These are phyloP conservation scores for Himalopsyche kuldschensis DNA, from an alignment of 2,888 invertebrate genomes.

Conservation along the genomic window DNA sequence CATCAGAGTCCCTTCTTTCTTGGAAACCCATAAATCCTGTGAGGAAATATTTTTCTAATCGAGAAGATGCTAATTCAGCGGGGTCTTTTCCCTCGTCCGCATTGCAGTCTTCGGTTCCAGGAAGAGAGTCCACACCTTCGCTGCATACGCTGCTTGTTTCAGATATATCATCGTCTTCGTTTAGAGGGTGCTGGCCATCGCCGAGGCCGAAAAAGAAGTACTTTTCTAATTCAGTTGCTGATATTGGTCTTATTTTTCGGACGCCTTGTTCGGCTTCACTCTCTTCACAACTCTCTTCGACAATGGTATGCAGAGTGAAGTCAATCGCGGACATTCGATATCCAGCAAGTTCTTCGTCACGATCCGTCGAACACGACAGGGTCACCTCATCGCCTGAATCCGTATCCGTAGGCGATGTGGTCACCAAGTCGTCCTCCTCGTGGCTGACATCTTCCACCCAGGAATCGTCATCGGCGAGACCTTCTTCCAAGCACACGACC, in stretches of 20 bases:
- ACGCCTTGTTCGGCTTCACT: conserved; percentile 76
- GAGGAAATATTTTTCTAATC: conserved; percentile 87
- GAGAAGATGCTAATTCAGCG: conserved; percentile 78
- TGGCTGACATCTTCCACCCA: conserved; percentile 89
- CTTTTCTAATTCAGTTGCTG: conserved; percentile 84
- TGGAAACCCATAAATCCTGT: conserved; percentile 83
- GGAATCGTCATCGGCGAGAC: conserved; percentile 86
- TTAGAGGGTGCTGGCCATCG: conserved; percentile 64
- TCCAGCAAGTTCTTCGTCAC: conserved; percentile 80
- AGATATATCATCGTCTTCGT: conserved; percentile 67
- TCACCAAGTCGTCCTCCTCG: conserved; percentile 68
- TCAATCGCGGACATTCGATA: conserved; percentile 81
- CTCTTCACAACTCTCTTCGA: conserved; percentile 93
- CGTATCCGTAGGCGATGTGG: conserved; percentile 64
- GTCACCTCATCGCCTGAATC: conserved; percentile 71
- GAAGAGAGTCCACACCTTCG: conserved; percentile 76
- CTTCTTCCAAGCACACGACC: conserved; percentile 78
- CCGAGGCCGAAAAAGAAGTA: conserved; percentile 88
- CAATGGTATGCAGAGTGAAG: conserved; percentile 89
- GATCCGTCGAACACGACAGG: conserved; percentile 62
- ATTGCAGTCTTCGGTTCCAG: conserved; percentile 61
- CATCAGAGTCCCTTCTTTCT: conserved; percentile 77
- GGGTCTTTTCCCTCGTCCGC: conserved; percentile 61
- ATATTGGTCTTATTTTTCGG: conserved; percentile 68
- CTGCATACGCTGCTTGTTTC: conserved; percentile 87